phyloP scores from a whole-genome alignment of 1,140 invertebrate species.

The Cardiocondyla obscurior region DNA sequence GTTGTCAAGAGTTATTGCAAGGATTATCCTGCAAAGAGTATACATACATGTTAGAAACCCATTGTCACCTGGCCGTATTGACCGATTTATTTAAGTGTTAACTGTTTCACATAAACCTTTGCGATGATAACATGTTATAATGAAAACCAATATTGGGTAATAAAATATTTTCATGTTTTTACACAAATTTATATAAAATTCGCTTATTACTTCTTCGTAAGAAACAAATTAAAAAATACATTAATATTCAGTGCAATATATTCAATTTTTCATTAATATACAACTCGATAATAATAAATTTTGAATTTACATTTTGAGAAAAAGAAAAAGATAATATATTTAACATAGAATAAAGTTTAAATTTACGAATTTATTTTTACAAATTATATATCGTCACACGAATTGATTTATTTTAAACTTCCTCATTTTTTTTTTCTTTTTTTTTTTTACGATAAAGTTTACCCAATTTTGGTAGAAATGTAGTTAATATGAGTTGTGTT shows the following conservation, averaged over 20 bases:
- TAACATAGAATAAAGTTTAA: background rate
- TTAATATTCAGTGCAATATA: no score
- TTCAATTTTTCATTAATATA: constrained; percentile 1
- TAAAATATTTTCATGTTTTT: background rate
- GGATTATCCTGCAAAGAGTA: constrained; percentile 17
- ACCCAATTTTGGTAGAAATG: constrained; percentile 36
- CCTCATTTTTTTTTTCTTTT: no score
- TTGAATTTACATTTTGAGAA: background rate
- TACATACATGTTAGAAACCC: constrained; percentile 4
- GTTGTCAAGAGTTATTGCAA: background rate
- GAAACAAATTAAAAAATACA: background rate
- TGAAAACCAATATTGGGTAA: constrained; percentile 54
- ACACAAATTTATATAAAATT: background rate
- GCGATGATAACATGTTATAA: constrained; percentile 57
- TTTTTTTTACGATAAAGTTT: constrained; percentile 10
- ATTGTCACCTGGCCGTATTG: constrained; percentile 7
- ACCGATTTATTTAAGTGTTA: constrained; percentile 17
- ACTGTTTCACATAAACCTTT: constrained; percentile 70
- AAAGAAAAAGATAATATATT: background rate
- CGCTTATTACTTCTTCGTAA: background rate
- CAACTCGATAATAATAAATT: background rate
- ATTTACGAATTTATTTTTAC: no score
- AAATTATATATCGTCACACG: background rate
- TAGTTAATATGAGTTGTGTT: constrained; percentile 38
- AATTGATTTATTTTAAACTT: background rate